A percentile compares a stretch with the other conserved stretches of the same genome.
These are phyloP conservation scores for Dicentrarchus labrax DNA, from an alignment of 2,113 vertebrate genomes.

Conservation along the genomic window DNA sequence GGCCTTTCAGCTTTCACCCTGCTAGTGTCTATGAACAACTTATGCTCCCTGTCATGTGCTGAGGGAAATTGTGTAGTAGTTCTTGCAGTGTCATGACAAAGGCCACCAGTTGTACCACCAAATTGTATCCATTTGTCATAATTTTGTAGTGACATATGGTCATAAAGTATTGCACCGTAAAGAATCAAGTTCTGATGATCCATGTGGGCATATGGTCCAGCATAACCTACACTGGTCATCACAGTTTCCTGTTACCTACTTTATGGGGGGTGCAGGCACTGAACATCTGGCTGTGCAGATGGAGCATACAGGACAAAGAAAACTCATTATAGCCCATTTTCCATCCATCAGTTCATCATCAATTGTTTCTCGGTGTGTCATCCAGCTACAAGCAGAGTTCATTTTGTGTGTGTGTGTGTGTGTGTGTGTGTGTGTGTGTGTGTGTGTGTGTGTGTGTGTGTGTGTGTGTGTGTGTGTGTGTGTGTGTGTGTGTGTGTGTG, in stretches of 20 bases:
- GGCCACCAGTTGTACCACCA: neutral
- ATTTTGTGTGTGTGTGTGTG: neutral
- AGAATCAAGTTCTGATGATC: conserved; percentile 35
- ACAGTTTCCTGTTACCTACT: conserved; percentile 64
- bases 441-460: neutral
- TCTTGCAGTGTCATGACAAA: neutral
- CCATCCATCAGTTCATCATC: conserved; percentile 27
- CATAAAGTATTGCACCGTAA: neutral
- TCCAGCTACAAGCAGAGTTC: conserved; percentile 21
- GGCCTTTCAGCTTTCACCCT: neutral
- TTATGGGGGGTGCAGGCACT: conserved; percentile 34
- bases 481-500: conserved; percentile 28
- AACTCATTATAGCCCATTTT: conserved; percentile 49
- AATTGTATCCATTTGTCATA: neutral
- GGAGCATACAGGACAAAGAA: conserved; percentile 61
- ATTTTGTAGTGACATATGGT: conserved; percentile 15
- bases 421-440: neutral
- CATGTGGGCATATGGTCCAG: conserved; percentile 51
- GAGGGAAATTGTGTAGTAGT: neutral
- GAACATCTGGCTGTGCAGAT: conserved; percentile 75
- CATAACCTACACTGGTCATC: conserved; percentile 37
- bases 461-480: neutral
- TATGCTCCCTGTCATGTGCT: neutral
- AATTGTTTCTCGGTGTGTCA: conserved; percentile 29
- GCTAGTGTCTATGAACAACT: neutral